Evolutionary conservation across 2,797 vertebrate species (phyloP), one percentile per base, ranked within the genome.

Genomic region (Pampus argenteus): DNA sequence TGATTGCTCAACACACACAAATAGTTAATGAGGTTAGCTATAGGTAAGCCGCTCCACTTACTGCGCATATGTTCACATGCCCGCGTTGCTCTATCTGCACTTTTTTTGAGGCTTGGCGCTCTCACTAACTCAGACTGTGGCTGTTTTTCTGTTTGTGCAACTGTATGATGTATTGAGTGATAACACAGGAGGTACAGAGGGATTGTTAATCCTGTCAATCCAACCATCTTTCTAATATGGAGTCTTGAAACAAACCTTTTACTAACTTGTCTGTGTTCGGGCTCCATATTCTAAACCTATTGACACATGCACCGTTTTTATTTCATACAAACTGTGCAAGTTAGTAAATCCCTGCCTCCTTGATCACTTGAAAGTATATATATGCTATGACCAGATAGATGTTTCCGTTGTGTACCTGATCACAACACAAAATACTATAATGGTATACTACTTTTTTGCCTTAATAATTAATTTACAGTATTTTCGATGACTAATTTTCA

Each of bases 331-430:
- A 36, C 1, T 5, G 6, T 18, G 17, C 6, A 28, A 78, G 74
- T 85, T 69, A 59, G 71, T 77, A 54, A 64, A 91, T 63, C 70
- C 71, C 72, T 81, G 51, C 86, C 54, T 87, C 66, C 68, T 81
- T 70, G 56, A 83, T 81, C 72, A 29, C 79, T 78, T 76, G 48
- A 67, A 52, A 51, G 78, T 82, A 86, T 36, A 36, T 34, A 34
- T 91, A 83, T 77, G 79, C 61, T 73, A 76, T 91, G 91, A 87
- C 86, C 88, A 86, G 82, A 91, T 76, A 71, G 34, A 57, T 42
- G 47, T 17, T 58, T 34, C 52, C 42, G 15, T 66, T 57, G 50
- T 51, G n/a, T 25, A 61, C 1, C 3, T 17, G 3, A 56, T 45
- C 25, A 62, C 28, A 66, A 54, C 13, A 63, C 0, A 15, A 38